A percentile compares a stretch with the other conserved stretches of the same genome.
Conservation (phyloP, 2,797 vertebrate genomes). For the Sardinella longiceps region DNA sequence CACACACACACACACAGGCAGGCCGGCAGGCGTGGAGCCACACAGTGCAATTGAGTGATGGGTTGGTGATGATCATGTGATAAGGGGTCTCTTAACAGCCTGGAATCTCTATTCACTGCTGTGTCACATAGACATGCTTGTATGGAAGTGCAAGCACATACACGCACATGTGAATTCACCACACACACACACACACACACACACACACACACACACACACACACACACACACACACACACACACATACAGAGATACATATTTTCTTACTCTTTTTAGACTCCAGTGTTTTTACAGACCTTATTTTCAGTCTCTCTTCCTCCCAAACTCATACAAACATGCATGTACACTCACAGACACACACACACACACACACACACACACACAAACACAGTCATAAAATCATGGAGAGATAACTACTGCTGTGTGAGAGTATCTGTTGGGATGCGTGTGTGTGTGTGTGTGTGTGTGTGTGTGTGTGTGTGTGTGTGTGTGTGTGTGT, state of each 20-base stretch:
- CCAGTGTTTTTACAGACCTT: too few species aligned
- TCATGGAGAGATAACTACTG: not conserved
- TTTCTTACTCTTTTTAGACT: conserved; percentile 31
- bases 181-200: conserved; percentile 6
- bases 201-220: not conserved
- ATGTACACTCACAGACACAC: conserved; percentile 26
- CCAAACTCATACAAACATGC: too few species aligned
- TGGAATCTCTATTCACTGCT: not conserved
- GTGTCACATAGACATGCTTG: conserved; percentile 5
- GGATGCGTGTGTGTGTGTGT: not conserved
- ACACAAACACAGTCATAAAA: not conserved
- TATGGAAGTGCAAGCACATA: not conserved
- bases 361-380: not conserved
- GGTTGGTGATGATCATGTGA: not conserved
- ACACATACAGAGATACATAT: not conserved
- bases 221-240: conserved; percentile 22
- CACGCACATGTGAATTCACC: not conserved
- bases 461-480: not conserved
- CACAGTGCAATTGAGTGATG: conserved; percentile 2
- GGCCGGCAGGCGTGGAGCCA: not conserved
- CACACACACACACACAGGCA: too few species aligned
- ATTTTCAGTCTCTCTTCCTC: too few species aligned
- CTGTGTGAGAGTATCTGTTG: not conserved
- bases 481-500: conserved; percentile 36
- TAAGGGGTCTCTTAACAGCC: conserved; percentile 13